Evolutionary conservation across 2,888 invertebrate species (phyloP), one percentile per base, ranked within the genome.

Genomic region (Imbricaverruca yamaguchii): DNA sequence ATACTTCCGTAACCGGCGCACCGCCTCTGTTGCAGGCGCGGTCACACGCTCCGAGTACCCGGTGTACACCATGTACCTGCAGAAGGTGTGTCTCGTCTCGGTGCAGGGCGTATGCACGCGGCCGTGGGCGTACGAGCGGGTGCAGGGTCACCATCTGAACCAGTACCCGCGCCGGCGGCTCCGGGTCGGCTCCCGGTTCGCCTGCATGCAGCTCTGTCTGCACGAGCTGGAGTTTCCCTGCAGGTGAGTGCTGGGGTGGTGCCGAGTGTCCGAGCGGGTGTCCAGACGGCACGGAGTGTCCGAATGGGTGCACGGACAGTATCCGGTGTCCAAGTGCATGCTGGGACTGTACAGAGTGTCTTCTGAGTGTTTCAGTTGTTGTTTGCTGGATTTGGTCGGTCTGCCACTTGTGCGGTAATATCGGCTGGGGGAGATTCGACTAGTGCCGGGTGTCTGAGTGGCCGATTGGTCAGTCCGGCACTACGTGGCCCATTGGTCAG

Each of bases 111-210:
- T 83, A n/a, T 87, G 87, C 82, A 83, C 83, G 56, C 84, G 86
- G 65, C 86, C 87, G 59, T 88, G 88, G 88, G 85, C 85, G 59
- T 87, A 86, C 84, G 88, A 88, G 83, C 84, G 86, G 65, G 87
- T 88, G 57, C 85, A 85, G 18, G 87, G 86, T 56, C 85, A 85
- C 81, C 84, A 85, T 78, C 83, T 88, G 59, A 74, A 53, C 18
- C 21, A 53, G 55, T 74, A 74, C 74, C 55, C 74, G 55, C 74
- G 74, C 1, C 74, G 74, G 7, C 53, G 74, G 67, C 84, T 85
- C 56, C 83, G 84, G 59, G 85, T 85, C 78, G 84, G 85, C 56
- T 85, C 85, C 57, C 83, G 86, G 78, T 81, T 84, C 23, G 85
- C 86, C n/a, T 88, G 88, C 83, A 86, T 87, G 85, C 86, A 87